These are phyloP conservation scores for Adoxophyes honmai DNA, from an alignment of 1,140 invertebrate species.

Conservation along the genomic window DNA sequence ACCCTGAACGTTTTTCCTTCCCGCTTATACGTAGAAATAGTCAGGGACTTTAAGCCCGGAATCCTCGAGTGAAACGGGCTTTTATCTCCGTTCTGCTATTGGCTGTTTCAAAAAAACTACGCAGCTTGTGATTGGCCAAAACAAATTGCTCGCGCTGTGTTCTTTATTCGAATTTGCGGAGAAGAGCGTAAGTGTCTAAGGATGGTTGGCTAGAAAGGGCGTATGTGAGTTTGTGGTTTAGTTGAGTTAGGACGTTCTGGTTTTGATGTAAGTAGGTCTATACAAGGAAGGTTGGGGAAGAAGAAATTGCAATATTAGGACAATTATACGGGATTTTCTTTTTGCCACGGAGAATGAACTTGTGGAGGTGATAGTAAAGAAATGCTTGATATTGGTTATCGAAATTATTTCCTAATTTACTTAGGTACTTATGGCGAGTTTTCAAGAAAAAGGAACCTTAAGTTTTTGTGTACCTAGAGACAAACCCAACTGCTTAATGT, in stretches of 20 bases:
- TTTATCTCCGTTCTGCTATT: slow-evolving; percentile 58
- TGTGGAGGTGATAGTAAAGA: slow-evolving; percentile 26
- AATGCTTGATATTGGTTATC: too few species aligned
- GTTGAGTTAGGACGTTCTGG: slow-evolving; percentile 24
- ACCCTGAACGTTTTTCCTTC: slow-evolving; percentile 48
- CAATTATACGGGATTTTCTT: slow-evolving; percentile 53
- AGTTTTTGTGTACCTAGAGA: too few species aligned
- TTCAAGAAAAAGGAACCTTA: too few species aligned
- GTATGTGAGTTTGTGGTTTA: slow-evolving; percentile 17
- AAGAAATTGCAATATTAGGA: slow-evolving; percentile 48
- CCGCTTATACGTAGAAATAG: slow-evolving; percentile 36
- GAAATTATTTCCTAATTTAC: not conserved
- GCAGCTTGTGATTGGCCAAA: slow-evolving; percentile 54
- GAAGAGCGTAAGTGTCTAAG: slow-evolving; percentile 39
- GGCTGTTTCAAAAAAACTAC: slow-evolving; percentile 62
- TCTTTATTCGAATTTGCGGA: slow-evolving; percentile 43
- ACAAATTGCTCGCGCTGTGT: slow-evolving; percentile 51
- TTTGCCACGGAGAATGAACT: slow-evolving; percentile 22
- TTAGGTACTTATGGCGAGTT: too few species aligned
- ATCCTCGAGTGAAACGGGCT: slow-evolving; percentile 40
- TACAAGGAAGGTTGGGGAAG: slow-evolving; percentile 14
- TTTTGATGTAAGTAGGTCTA: not conserved
- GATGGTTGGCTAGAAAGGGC: slow-evolving; percentile 25
- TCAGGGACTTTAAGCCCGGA: slow-evolving; percentile 37
- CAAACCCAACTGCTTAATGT: too few species aligned